Evolutionary conservation across 2,113 vertebrate species (phyloP).

Genomic region (Carassius auratus): DNA sequence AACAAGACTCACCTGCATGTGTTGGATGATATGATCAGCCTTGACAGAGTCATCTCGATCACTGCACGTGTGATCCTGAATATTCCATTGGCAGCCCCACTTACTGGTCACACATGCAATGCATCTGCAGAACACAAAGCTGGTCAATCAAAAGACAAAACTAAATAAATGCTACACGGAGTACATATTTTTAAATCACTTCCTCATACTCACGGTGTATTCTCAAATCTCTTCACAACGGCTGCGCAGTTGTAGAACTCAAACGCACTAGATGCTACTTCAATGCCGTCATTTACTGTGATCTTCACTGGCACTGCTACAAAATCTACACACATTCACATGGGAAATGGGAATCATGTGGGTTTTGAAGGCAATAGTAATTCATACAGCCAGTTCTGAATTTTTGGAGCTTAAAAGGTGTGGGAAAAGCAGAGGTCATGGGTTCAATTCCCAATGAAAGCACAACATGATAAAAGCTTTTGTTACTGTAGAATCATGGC

Average conservation of each 20-base stretch:
- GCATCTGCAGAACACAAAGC: conserved; percentile 75
- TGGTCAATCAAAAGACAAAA: background rate
- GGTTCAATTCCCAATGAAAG: background rate
- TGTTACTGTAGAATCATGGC: no score
- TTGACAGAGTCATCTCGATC: conserved; percentile 65
- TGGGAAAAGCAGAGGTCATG: background rate
- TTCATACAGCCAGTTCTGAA: background rate
- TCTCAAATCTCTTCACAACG: conserved; percentile 81
- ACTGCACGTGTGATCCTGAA: conserved; percentile 80
- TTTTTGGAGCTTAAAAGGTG: no score
- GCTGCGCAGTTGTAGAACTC: conserved; percentile 91
- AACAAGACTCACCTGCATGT: conserved; percentile 76
- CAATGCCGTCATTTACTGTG: conserved; percentile 63
- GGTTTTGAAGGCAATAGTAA: background rate
- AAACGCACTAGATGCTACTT: conserved; percentile 82
- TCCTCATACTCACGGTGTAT: conserved; percentile 86
- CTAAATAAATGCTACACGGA: background rate
- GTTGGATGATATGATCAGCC: conserved; percentile 74
- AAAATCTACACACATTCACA: conserved; percentile 75
- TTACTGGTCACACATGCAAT: conserved; percentile 87
- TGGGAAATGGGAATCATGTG: conserved; percentile 22
- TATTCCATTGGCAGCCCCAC: conserved; percentile 94
- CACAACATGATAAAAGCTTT: background rate
- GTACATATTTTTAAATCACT: background rate
- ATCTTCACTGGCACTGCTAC: conserved; percentile 82